Evolutionary conservation across 2,888 invertebrate genomes (phyloP), one percentile per base, ranked within the genome.

Genomic region (Carpatolechia fugitivella): DNA sequence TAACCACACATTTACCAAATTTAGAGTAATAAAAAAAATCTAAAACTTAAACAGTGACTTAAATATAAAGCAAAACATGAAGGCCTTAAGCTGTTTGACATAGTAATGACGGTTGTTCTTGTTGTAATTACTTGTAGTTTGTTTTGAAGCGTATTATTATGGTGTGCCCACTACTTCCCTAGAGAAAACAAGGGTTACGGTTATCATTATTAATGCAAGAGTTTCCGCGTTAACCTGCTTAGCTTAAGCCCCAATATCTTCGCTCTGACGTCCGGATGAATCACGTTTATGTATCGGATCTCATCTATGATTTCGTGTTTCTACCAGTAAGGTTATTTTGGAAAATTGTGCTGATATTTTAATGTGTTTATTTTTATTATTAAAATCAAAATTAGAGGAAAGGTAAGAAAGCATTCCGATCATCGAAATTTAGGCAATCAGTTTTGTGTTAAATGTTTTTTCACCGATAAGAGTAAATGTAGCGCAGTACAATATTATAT

Each of bases 51-150:
- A 79, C 3, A 33, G 8, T n/a, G 33, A 81, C 44, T 44, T 44
- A 20, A 44, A 44, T 20, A 68, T 2, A 70, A 72, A 59, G 66
- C 67, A 67, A 73, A 72, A 44, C 44, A 29, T 20, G 24, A 16
- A 57, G 63, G 77, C 77, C 78, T 78, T 74, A 68, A 82, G 81
- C 78, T 82, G 77, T 84, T 85, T 85, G 76, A 81, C 75, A 74
- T 72, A 78, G 72, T 82, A 81, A 80, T 83, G 74, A 78, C 68
- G 67, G 78, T 80, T 80, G 80, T 82, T 84, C 80, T 78, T 77
- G 79, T 76, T 80, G 71, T 88, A 85, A 87, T 86, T 87, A 84
- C 81, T 84, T 81, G 78, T 80, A 83, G 82, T 85, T 88, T 84
- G 82, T 85, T 85, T 75, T 76, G 74, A 77, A 80, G 78, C 80